phyloP scores from a whole-genome alignment of 1,140 invertebrate species.

The Mylabris phalerata region DNA sequence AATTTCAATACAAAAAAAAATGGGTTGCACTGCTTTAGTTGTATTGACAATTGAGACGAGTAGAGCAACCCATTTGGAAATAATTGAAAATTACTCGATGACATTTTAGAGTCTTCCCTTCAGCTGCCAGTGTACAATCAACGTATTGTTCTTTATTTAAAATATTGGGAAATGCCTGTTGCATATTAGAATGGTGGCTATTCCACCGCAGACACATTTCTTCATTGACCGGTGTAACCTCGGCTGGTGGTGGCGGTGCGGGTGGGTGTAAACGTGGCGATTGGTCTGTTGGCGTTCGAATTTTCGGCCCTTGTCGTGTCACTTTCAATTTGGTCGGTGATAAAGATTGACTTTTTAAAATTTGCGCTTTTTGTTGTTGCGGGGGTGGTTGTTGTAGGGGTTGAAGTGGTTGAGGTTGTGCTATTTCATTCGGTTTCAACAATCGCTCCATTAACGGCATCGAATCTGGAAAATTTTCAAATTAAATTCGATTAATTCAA shows the following conservation, averaged over 20 bases:
- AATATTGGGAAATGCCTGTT: constrained; percentile 50
- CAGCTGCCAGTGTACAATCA: constrained; percentile 51
- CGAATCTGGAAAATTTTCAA: constrained; percentile 27
- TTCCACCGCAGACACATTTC: constrained; percentile 64
- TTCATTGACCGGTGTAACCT: constrained; percentile 21
- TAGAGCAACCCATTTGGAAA: neutral
- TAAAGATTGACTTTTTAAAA: constrained; percentile 31
- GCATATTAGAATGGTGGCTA: constrained; percentile 64
- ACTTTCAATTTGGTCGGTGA: constrained; percentile 36
- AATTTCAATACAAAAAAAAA: too few relatives aligned
- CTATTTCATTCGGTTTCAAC: constrained; percentile 4
- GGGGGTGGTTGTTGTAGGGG: neutral
- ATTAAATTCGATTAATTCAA: neutral
- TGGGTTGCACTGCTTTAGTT: too few relatives aligned
- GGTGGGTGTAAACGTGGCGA: constrained; percentile 8
- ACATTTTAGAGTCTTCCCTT: constrained; percentile 45
- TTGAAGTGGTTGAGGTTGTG: neutral
- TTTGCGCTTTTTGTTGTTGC: neutral
- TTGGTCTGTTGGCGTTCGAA: constrained; percentile 1
- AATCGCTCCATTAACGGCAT: constrained; percentile 33
- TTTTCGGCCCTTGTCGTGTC: constrained; percentile 23
- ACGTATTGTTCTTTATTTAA: constrained; percentile 48
- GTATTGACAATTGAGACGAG: too few relatives aligned
- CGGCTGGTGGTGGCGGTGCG: neutral
- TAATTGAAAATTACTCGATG: constrained; percentile 36